Evolutionary conservation across 2,113 vertebrate species (phyloP).

Genomic region (Cathartes aura): DNA sequence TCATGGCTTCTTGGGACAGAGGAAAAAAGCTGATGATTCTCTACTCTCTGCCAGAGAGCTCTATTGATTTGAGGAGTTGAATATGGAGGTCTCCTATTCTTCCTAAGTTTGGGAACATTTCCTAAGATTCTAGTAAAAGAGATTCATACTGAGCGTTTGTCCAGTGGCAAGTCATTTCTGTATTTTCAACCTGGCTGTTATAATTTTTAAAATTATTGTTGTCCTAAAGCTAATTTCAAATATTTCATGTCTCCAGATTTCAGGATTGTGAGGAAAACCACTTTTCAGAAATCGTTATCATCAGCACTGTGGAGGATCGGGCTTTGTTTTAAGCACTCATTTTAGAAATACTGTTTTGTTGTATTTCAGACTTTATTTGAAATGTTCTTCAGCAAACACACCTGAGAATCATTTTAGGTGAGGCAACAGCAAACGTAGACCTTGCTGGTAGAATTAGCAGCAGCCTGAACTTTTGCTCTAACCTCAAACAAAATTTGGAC

Average conservation of each 20-base stretch:
- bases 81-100: neutral
- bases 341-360: neutral
- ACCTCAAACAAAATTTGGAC: neutral
- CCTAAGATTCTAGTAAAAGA: neutral
- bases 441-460: constrained; percentile 6
- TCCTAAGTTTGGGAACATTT: neutral
- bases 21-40: neutral
- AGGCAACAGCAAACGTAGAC: neutral
- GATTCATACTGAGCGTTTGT: neutral
- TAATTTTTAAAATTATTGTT: neutral
- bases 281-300: neutral
- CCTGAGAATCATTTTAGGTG: neutral
- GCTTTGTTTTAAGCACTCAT: neutral
- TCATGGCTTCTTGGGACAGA: neutral
- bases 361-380: neutral
- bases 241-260: neutral
- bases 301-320: neutral
- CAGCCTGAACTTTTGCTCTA: constrained; percentile 31
- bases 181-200: neutral
- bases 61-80: neutral
- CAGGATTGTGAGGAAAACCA: neutral
- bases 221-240: neutral
- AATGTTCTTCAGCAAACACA: neutral
- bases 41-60: neutral
- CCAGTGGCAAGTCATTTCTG: neutral